Conservation (phyloP, 1,140 invertebrate species). For the Drosophila setifemur region DNA sequence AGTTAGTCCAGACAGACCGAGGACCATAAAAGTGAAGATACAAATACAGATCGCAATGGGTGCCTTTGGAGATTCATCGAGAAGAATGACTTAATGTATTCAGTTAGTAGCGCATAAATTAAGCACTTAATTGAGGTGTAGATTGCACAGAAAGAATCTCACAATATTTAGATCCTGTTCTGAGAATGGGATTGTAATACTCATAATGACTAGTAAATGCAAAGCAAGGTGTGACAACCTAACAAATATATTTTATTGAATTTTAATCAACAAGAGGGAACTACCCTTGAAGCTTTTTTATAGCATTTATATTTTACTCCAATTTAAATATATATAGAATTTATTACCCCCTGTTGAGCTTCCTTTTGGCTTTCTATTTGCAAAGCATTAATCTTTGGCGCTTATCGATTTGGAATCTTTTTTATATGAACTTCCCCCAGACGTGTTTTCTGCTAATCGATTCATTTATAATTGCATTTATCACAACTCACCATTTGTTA, state of each 20-base stretch:
- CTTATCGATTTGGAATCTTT: slow-evolving; percentile 7
- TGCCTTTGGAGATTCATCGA: slow-evolving; percentile 14
- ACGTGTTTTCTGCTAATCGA: slow-evolving; percentile 27
- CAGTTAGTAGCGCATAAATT: slow-evolving; percentile 44
- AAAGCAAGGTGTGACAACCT: neutral
- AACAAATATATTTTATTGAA: neutral
- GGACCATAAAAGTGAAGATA: slow-evolving; percentile 33
- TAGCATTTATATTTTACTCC: too few relatives aligned
- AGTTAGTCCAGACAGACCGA: slow-evolving; percentile 22
- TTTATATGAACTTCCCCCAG: neutral
- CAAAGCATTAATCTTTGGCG: neutral
- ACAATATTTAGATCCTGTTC: slow-evolving; percentile 40
- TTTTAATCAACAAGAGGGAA: slow-evolving; percentile 2
- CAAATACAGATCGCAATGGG: slow-evolving; percentile 11
- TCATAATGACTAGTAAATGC: slow-evolving; percentile 16
- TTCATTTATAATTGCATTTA: slow-evolving; percentile 50
- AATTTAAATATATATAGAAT: too few relatives aligned
- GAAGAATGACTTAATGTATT: slow-evolving; percentile 30
- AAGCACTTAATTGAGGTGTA: slow-evolving; percentile 23
- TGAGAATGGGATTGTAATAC: slow-evolving; percentile 7
- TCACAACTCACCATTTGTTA: slow-evolving; percentile 36
- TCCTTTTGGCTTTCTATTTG: too few relatives aligned
- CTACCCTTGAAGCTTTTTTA: neutral
- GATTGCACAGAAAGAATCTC: slow-evolving; percentile 11
- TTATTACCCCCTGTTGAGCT: neutral